Evolutionary conservation across 2,797 vertebrate genomes (phyloP).

Genomic region (Parauchenoglanis ngamensis): DNA sequence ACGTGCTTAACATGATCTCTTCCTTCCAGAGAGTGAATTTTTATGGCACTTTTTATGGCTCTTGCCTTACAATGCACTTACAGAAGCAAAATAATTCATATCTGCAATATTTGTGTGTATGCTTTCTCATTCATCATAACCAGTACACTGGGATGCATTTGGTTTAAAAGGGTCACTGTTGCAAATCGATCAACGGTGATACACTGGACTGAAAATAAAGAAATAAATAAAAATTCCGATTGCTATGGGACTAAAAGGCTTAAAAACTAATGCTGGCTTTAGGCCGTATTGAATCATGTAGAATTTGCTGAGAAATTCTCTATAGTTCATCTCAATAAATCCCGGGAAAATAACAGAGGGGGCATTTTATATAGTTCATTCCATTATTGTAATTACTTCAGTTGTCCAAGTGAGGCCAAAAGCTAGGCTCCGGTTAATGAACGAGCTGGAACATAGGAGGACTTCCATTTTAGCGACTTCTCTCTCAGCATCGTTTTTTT

Average conservation of each 20-base stretch:
- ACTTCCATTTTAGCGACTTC: constrained; percentile 14
- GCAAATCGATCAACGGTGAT: constrained; percentile 15
- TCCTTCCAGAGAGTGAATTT: not conserved
- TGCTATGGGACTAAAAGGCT: constrained; percentile 26
- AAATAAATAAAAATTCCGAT: not conserved
- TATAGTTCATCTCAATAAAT: constrained; percentile 40
- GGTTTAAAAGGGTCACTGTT: constrained; percentile 16
- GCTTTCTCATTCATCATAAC: constrained; percentile 16
- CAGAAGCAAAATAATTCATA: constrained; percentile 15
- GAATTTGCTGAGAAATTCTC: constrained; percentile 24
- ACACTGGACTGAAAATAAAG: not conserved
- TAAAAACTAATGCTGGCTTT: constrained; percentile 16
- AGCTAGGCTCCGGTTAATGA: constrained; percentile 39
- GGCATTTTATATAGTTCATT: constrained; percentile 45
- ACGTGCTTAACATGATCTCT: not conserved
- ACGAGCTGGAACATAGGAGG: constrained; percentile 1
- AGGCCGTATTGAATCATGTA: constrained; percentile 34
- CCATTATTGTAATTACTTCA: constrained; percentile 59
- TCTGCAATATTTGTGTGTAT: not conserved
- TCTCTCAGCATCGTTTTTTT: not conserved
- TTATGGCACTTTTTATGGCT: not conserved
- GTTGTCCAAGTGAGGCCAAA: constrained; percentile 45
- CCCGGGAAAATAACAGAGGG: constrained; percentile 46
- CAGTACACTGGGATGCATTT: constrained; percentile 16
- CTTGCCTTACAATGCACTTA: not conserved